Conservation (phyloP, 2,888 invertebrate species). For the Chaetogeoica ovagalla region DNA sequence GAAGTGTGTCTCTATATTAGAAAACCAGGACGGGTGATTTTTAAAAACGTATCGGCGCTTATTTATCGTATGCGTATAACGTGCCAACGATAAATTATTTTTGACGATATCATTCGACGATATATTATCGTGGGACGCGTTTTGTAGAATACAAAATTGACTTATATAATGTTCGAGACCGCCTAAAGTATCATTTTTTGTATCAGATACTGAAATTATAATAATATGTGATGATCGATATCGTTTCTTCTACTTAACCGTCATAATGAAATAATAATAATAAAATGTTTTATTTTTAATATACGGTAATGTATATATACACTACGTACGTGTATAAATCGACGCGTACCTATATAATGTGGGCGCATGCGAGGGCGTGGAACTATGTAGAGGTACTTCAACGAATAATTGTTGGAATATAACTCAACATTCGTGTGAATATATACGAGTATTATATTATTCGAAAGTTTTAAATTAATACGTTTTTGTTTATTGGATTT, state of each 20-base stretch:
- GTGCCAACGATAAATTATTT: conserved; percentile 9
- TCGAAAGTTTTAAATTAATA: too few relatives aligned
- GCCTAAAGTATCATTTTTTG: conserved; percentile 8
- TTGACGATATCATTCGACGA: neutral
- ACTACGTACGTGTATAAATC: neutral
- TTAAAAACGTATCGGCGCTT: neutral
- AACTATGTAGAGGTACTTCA: neutral
- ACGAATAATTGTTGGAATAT: neutral
- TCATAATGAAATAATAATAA: conserved; percentile 12
- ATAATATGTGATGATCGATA: conserved; percentile 5
- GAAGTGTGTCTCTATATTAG: neutral
- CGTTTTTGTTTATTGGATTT: too few relatives aligned
- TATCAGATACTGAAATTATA: conserved; percentile 18
- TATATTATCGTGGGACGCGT: conserved; percentile 2
- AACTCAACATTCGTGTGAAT: neutral
- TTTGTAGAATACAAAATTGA: conserved; percentile 11
- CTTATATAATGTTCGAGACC: neutral
- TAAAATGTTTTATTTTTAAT: neutral
- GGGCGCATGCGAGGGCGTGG: neutral
- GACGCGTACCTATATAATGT: neutral
- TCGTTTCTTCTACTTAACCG: conserved; percentile 7
- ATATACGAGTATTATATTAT: neutral
- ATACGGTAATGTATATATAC: neutral
- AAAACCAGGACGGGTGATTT: neutral
- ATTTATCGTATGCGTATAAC: neutral